Evolutionary conservation across 2,888 invertebrate species (phyloP), one percentile per base, ranked within the genome.

Genomic region (Orthosia gothica): DNA sequence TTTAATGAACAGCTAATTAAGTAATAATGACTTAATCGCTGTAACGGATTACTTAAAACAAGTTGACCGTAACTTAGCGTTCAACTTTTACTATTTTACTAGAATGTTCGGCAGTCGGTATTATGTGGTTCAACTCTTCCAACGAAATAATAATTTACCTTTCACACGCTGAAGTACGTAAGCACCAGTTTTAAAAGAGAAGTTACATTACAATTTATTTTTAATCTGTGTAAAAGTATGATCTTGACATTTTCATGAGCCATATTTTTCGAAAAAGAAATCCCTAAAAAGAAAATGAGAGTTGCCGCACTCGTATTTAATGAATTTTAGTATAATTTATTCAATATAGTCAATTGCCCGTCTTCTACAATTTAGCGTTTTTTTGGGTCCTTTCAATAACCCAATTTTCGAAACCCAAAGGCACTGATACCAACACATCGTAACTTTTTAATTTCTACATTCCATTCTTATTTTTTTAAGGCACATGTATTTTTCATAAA

Each of bases 1-100:
- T 61, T 74, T n/a, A 9, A n/a, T 65, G 4, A 15, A 2, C 26
- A 54, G 13, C 7, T 20, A 47, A 74, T 83, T 74, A 70, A 61
- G 55, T 83, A 75, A 83, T 58, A 57, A 66, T 83, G 49, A 80
- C 58, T 83, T 83, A 83, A 83, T 69, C 50, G 68, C 50, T 54
- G 75, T 76, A 57, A 83, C 81, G 54, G 71, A 82, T 82, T 80
- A 82, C 81, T 66, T 75, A 68, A 71, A 71, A 32, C 76, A 72
- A 83, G 62, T 76, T 76, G 66, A 76, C 69, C 69, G 76, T 83
- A 79, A 67, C 63, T 66, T 54, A 57, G 49, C 69, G 72, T 66
- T 73, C 76, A 70, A 83, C 81, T 81, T 75, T 84, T 80, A 85
- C 76, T 65, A 61, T 54, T 58, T 55, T 55, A 57, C 86, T 79